Base-by-base conservation (phyloP, 2,113 vertebrate genomes). In the Chloropsis cyanopogon region DNA sequence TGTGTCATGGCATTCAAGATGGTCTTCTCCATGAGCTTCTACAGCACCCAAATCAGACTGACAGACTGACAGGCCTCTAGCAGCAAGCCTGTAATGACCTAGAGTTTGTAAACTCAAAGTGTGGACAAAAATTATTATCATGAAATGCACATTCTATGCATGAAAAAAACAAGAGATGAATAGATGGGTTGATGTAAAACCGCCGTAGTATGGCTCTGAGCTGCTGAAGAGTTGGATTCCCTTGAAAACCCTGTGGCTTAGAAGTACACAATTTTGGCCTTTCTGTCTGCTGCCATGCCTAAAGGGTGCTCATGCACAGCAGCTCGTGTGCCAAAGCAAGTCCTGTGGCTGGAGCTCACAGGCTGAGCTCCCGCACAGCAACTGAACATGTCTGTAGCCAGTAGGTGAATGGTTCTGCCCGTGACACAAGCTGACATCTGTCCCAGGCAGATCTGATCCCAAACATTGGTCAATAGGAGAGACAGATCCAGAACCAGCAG, bases 101-200 rank as follows among this genome's bases (percentile, higher is more conserved):
- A 19, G 20, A 49, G 18, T 3, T 7, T 22, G 17, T 41, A 14
- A 41, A 8, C 9, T 49, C 33, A 15, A 61, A 53, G 12, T 5
- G 20, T 37, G 28, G 33, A 25, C 20, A 59, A 84, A 91, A 76
- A 17, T 20, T 33, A 31, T 22, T 28, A 25, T 33, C 10, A 31
- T 21, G 54, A 87, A 57, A 47, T 37, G 31, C 6, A 12, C 28
- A 24, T 5, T 69, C 3, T 44, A 11, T 33, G 5, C n/a, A 21
- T 15, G 10, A 29, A 57, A 59, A 44, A 20, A 39, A 1, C 0
- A 4, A 82, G 18, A 63, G 3, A 3, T 23, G 5, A 70, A 68
- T 31, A 60, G 33, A 41, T 12, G 42, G 17, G 14, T 23, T 72
- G 68, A 29, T 22, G 4, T 26, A 44, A 26, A 72, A 53, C 31